Conservation (phyloP, 2,113 vertebrate species). For the Okapia johnstoni region DNA sequence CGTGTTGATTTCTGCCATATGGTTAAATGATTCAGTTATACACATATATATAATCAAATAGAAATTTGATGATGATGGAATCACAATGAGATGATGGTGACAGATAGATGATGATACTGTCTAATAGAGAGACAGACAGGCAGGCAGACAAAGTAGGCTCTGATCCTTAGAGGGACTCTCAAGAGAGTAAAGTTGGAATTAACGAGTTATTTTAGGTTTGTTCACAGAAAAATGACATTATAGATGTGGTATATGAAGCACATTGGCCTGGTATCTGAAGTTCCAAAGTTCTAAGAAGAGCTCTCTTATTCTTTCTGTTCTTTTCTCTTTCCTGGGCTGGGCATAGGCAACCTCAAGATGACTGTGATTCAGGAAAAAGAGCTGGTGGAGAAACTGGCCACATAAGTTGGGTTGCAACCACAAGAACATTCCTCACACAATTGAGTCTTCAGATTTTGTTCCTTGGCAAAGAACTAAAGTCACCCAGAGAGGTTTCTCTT, state of each 20-base stretch:
- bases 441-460: neutral
- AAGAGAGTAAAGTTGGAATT: neutral
- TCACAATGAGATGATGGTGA: neutral
- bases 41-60: neutral
- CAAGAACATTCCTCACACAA: neutral
- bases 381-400: neutral
- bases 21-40: neutral
- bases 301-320: neutral
- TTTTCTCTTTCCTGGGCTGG: neutral
- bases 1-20: neutral
- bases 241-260: neutral
- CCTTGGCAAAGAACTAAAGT: neutral
- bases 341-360: neutral
- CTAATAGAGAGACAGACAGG: neutral
- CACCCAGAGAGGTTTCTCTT: neutral
- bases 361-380: neutral
- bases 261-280: neutral
- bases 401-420: neutral
- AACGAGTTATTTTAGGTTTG: neutral
- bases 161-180: neutral
- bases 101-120: neutral
- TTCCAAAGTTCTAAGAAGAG: neutral
- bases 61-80: neutral
- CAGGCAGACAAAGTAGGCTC: neutral
- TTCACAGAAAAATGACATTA: neutral